These are phyloP conservation scores for Quadriops clusia DNA, from an alignment of 2,888 invertebrate genomes.

Conservation along the genomic window DNA sequence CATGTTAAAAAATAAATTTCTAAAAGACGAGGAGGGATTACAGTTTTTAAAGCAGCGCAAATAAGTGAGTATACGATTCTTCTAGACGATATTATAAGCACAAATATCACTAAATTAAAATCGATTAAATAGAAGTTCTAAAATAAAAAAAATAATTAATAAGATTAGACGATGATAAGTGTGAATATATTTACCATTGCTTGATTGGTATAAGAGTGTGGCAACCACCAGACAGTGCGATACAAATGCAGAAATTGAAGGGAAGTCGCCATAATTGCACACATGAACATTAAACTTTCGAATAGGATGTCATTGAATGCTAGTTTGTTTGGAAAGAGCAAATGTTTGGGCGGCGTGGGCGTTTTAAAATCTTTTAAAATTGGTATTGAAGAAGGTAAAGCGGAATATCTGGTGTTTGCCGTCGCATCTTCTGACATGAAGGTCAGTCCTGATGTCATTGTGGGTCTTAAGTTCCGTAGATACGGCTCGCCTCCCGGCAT, in stretches of 20 bases:
- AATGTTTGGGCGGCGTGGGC: conserved; percentile 60
- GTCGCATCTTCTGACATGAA: too few species aligned
- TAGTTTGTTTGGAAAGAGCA: conserved; percentile 68
- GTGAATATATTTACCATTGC: conserved; percentile 57
- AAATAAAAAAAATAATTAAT: conserved; percentile 29
- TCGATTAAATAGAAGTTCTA: conserved; percentile 95
- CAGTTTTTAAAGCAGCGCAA: too few species aligned
- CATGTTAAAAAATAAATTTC: too few species aligned
- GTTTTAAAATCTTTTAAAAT: conserved; percentile 31
- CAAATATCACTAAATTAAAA: conserved; percentile 72
- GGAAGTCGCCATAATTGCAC: conserved; percentile 64
- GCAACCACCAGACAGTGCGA: conserved; percentile 94
- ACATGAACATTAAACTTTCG: conserved; percentile 74
- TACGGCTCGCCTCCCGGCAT: too few species aligned
- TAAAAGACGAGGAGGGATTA: too few species aligned
- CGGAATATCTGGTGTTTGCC: conserved; percentile 24
- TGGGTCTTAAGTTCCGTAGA: too few species aligned
- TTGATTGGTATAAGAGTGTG: conserved; percentile 78
- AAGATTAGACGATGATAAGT: conserved; percentile 4
- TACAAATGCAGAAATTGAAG: conserved; percentile 92
- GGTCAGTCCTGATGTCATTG: too few species aligned
- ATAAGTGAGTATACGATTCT: conserved; percentile 58
- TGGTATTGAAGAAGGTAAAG: conserved; percentile 24
- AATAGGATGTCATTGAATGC: conserved; percentile 72
- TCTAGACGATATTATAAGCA: conserved; percentile 66